Base-by-base conservation (phyloP, 2,888 invertebrate species). In the Augochlorella aurata region DNA sequence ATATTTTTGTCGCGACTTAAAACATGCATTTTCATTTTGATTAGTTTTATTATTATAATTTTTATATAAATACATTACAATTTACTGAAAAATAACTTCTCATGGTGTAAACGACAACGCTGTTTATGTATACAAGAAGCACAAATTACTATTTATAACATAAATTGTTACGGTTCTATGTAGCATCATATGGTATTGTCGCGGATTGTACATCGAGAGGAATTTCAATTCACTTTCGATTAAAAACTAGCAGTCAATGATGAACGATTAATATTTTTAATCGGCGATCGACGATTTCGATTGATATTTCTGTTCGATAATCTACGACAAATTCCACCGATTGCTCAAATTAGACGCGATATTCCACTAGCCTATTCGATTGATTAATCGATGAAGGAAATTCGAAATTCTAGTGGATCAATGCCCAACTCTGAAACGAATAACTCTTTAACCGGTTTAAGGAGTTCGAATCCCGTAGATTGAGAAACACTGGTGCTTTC, bases 401-500 rank as follows among this genome's bases (percentile, higher is more conserved):
- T 58, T 58, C 0, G 24, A 58, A 58, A 24, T 58, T 58, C 24
- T 58, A 58, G 58, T 24, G 38, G 5, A 38, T 29, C 24, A 58
- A 58, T 58, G 58, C 24, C 58, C 58, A 58, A 24, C 16, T 58
- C 24, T 58, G 24, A 29, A 58, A 58, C 7, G 58, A 63, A 12
- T 63, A 18, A 29, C 68, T 50, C 45, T 68, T 68, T 24, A 29
- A 52, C 52, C 68, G 67, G 54, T 69, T 52, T 58, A 24, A 77
- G 67, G 50, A 63, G 75, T 24, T 58, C n/a, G 14, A 50, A 45
- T 65, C 58, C 74, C 68, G 71, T 66, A 50, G 75, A 75, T 89
- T 90, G 91, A 91, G 91, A 87, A 79, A 72, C 89, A 88, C 91
- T 91, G 90, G 88, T 90, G 88, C 90, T 90, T 86, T 89, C 88